Conservation (phyloP, 1,140 invertebrate genomes). For the Drosophila ohnishii region DNA sequence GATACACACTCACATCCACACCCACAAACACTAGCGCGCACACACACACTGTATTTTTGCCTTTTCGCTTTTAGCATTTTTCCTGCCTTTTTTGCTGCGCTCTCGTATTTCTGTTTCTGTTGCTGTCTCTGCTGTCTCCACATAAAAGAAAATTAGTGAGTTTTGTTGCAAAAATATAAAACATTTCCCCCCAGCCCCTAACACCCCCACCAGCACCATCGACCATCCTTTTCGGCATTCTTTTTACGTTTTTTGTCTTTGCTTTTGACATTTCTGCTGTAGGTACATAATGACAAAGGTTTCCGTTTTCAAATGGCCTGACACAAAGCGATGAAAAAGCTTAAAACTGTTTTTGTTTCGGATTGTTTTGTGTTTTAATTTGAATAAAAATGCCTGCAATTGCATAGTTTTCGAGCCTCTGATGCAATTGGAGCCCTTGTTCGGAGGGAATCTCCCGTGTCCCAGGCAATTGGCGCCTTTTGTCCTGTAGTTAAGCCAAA, state of each 20-base stretch:
- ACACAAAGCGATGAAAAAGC: slow-evolving; percentile 50
- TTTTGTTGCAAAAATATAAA: slow-evolving; percentile 75
- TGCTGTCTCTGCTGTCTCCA: slow-evolving; percentile 65
- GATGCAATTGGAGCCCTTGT: slow-evolving; percentile 43
- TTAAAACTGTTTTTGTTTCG: slow-evolving; percentile 55
- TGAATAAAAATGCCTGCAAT: slow-evolving; percentile 63
- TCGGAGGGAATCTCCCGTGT: slow-evolving; percentile 30
- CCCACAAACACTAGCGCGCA: slow-evolving; percentile 4
- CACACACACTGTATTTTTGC: slow-evolving; percentile 40
- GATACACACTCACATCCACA: slow-evolving; percentile 31
- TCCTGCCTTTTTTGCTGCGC: slow-evolving; percentile 29
- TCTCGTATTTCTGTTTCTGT: slow-evolving; percentile 71
- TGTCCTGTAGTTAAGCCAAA: slow-evolving; percentile 1
- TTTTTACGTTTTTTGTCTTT: slow-evolving; percentile 46
- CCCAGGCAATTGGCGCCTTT: slow-evolving; percentile 17
- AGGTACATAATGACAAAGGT: slow-evolving; percentile 72
- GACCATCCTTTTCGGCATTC: slow-evolving; percentile 24
- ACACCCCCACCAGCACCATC: slow-evolving; percentile 11
- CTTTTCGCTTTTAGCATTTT: slow-evolving; percentile 50
- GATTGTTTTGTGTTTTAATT: slow-evolving; percentile 44
- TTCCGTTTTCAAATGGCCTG: slow-evolving; percentile 67
- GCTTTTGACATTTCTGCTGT: slow-evolving; percentile 51
- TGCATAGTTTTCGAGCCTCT: slow-evolving; percentile 48
- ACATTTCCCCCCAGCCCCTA: slow-evolving; percentile 37
- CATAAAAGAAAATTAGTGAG: slow-evolving; percentile 80